phyloP scores from a whole-genome alignment of 2,113 vertebrate species.

The Paradoxurus hermaphroditus region DNA sequence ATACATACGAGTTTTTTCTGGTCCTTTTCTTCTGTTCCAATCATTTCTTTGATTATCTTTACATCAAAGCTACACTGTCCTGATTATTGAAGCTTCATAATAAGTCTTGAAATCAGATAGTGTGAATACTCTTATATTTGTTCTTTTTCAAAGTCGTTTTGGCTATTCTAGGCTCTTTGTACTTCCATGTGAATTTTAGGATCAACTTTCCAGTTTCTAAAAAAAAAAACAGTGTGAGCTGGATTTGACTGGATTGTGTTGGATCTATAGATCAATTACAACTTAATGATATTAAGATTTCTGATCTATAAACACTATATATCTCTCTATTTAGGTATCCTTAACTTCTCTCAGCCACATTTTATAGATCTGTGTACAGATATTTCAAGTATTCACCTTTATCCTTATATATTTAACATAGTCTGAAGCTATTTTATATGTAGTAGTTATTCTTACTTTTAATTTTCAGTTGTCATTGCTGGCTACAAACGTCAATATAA shows the following conservation, averaged over 20 bases:
- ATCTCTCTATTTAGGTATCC: background rate
- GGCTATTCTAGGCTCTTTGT: background rate
- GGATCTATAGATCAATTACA: background rate
- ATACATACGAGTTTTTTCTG: background rate
- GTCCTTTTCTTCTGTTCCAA: background rate
- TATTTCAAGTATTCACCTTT: background rate
- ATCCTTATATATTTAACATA: background rate
- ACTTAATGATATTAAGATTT: background rate
- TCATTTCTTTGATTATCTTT: background rate
- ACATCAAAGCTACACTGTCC: background rate
- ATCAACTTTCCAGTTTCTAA: background rate
- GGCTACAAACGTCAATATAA: background rate
- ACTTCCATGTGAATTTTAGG: background rate
- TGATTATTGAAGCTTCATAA: background rate
- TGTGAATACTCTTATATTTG: background rate
- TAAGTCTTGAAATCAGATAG: background rate
- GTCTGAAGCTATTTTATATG: background rate
- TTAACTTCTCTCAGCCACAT: background rate
- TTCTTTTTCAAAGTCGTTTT: background rate
- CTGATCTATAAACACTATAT: background rate
- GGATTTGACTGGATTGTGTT: background rate
- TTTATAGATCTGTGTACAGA: background rate
- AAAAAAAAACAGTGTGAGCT: background rate
- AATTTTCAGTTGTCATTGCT: background rate
- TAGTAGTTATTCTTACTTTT: background rate